These are phyloP conservation scores for Scrobipalpa atriplicella DNA, from an alignment of 2,888 invertebrate species.

Conservation along the genomic window DNA sequence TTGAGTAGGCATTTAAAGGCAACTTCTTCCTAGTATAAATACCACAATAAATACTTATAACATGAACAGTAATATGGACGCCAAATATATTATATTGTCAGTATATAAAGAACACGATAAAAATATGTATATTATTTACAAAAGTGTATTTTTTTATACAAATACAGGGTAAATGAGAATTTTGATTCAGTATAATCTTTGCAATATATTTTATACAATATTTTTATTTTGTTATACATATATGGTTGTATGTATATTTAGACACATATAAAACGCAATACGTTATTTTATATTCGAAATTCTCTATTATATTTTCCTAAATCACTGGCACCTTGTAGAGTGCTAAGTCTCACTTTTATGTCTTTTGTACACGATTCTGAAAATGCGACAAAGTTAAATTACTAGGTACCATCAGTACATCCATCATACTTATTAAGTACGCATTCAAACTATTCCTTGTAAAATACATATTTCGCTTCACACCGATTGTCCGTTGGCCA, in stretches of 20 bases:
- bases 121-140: background rate
- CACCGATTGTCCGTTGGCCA: slow-evolving; percentile 53
- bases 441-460: slow-evolving; percentile 12
- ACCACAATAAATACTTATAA: background rate
- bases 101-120: background rate
- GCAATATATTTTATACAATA: background rate
- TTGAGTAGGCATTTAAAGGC: background rate
- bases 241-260: background rate
- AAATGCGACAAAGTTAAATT: background rate
- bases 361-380: slow-evolving; percentile 15
- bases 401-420: background rate
- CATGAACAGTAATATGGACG: background rate
- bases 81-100: background rate
- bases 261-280: background rate
- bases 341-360: slow-evolving; percentile 9
- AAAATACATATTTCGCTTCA: slow-evolving; percentile 42
- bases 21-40: background rate
- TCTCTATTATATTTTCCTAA: background rate
- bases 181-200: background rate
- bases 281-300: background rate
- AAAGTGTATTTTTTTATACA: background rate
- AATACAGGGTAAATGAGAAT: background rate
- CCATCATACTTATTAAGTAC: slow-evolving; percentile 13
- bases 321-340: background rate
- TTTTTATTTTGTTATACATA: too few relatives aligned